These are phyloP conservation scores for Eugnorisma glareosa DNA, from an alignment of 2,888 invertebrate species.

Conservation along the genomic window DNA sequence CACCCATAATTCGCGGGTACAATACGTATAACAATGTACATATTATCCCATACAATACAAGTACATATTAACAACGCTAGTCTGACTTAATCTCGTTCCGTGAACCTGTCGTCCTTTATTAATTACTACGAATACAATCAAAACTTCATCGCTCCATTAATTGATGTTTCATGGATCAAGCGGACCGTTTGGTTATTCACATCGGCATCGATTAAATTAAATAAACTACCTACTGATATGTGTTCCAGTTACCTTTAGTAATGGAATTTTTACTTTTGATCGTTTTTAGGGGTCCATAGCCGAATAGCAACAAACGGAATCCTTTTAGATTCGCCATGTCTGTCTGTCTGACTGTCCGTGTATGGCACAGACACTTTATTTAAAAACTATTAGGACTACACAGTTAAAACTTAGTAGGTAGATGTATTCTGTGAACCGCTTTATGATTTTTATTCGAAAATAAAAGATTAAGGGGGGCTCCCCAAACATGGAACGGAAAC, in stretches of 20 bases:
- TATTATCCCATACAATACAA: background rate
- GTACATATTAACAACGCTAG: background rate
- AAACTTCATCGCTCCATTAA: conserved; percentile 37
- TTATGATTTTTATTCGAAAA: too few species aligned
- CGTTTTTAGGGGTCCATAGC: background rate
- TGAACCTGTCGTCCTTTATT: conserved; percentile 20
- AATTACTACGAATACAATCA: conserved; percentile 42
- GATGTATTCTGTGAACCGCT: too few species aligned
- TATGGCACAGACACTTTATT: too few species aligned
- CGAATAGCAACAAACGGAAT: too few species aligned
- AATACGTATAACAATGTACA: background rate
- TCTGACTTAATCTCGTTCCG: conserved; percentile 6
- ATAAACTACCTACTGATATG: conserved; percentile 17
- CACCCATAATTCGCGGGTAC: background rate
- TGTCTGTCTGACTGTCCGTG: too few species aligned
- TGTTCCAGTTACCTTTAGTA: background rate
- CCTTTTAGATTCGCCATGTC: too few species aligned
- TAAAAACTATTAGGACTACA: too few species aligned
- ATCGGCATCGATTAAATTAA: conserved; percentile 29
- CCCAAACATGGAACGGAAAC: too few species aligned
- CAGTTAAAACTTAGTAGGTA: too few species aligned
- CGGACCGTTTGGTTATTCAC: conserved; percentile 13
- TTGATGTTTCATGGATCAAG: conserved; percentile 42
- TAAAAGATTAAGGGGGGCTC: too few species aligned
- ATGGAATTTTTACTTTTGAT: background rate